Evolutionary conservation across 2,797 vertebrate genomes (phyloP), one percentile per base, ranked within the genome.

Genomic region (Silurus aristotelis): DNA sequence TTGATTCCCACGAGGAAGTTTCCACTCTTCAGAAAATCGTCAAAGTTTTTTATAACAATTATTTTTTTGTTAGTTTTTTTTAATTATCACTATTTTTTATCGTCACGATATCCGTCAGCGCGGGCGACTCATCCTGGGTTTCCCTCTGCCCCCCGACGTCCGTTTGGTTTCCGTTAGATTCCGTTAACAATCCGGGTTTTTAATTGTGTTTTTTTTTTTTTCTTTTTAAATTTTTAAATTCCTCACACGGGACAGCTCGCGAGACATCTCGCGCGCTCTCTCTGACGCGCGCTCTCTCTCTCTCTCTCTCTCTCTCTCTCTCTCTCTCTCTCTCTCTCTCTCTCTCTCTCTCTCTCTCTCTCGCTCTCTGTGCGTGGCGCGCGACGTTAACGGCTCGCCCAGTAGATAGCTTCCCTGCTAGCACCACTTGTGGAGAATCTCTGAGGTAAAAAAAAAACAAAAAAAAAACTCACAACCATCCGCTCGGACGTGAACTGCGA

Each of bases 1-100:
- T 96, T 95, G 94, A 95, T 95, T 92, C 93, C 87, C 89, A 76
- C 48, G 46, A 76, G 17, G 22, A 64, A 64, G 58, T 75, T 75
- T 75, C 82, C 71, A 22, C 25, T 64, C 14, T 19, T 3, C 66
- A 84, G 70, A 80, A 80, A 80, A 14, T 43, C 67, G 55, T 78
- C 20, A 46, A 71, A 38, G 17, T 31, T 75, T 6, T 12, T 17
- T 46, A 1, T 20, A 22, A 52, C 31, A 52, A 52, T 52, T 9
- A 5, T 14, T 52, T 14, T 2, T 73, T 22, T 71, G 6, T 66
- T 13, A 46, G 0, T 20, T 48, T 55, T 1, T 48, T 72, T 56
- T 43, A 38, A 38, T 38, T 38, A 4, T 38, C 38, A 38, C 5
- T 75, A n/a, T 56, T 70, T 52, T 2, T 31, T 20, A 43, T 15